Conservation (phyloP, 2,797 vertebrate genomes). For the Sebastolobus alascanus region DNA sequence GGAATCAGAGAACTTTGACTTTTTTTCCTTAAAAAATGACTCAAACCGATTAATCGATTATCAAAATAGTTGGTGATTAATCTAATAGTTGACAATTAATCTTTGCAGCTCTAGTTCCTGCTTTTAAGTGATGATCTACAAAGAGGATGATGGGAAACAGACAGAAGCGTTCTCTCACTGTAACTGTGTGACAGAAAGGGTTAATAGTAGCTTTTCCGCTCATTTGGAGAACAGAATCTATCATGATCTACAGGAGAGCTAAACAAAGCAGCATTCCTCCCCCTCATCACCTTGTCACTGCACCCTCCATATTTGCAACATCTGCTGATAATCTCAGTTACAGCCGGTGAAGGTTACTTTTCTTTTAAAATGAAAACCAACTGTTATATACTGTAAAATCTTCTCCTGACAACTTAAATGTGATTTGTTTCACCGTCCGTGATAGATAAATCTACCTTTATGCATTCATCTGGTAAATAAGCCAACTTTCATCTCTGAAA, state of each 20-base stretch:
- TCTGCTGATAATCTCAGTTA: slow-evolving; percentile 75
- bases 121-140: slow-evolving; percentile 11
- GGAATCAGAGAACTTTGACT: no score
- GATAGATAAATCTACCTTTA: background rate
- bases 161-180: slow-evolving; percentile 32
- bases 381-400: slow-evolving; percentile 13
- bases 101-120: background rate
- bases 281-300: slow-evolving; percentile 74
- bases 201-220: slow-evolving; percentile 50
- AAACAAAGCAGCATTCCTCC: slow-evolving; percentile 75
- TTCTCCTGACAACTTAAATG: slow-evolving; percentile 4
- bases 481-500: slow-evolving; percentile 11
- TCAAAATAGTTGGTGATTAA: no score
- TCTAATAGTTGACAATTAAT: no score
- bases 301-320: slow-evolving; percentile 66
- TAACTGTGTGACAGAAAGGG: slow-evolving; percentile 11
- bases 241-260: slow-evolving; percentile 52
- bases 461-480: slow-evolving; percentile 11
- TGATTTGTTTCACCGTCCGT: slow-evolving; percentile 6
- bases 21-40: no score
- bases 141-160: slow-evolving; percentile 34
- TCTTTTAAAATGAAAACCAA: slow-evolving; percentile 35
- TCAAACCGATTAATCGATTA: no score
- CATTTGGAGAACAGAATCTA: slow-evolving; percentile 44
- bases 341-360: slow-evolving; percentile 31